A percentile compares a stretch with the other conserved stretches of the same genome.
Conservation (phyloP, 2,113 vertebrate genomes). For the Cyprinodon variegatus region DNA sequence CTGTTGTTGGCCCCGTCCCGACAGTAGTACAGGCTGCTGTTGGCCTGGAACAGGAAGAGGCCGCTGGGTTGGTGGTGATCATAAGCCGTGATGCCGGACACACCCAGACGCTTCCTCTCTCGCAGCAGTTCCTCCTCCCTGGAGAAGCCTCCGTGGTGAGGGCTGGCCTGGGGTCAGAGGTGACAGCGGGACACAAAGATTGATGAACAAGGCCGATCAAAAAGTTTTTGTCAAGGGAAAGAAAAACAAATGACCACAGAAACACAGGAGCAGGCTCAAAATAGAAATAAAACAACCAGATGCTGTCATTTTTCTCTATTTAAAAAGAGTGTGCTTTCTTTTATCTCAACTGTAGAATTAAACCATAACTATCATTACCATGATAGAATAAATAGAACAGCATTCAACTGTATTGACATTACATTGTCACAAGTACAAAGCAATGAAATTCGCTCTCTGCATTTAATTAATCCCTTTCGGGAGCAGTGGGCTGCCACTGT, state of each 20-base stretch:
- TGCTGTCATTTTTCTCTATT: too few species aligned
- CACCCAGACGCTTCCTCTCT: conserved; percentile 91
- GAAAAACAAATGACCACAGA: conserved; percentile 13
- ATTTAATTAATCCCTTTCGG: too few species aligned
- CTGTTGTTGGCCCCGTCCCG: conserved; percentile 87
- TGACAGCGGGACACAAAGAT: conserved; percentile 25
- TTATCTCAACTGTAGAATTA: too few species aligned
- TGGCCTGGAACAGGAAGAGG: conserved; percentile 96
- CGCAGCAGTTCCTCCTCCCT: conserved; percentile 93
- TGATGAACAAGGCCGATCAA: conserved; percentile 24
- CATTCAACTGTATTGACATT: too few species aligned
- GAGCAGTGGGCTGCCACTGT: too few species aligned
- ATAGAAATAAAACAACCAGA: not conserved
- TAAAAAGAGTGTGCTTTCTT: too few species aligned
- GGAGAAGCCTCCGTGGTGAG: conserved; percentile 90
- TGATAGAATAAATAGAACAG: too few species aligned
- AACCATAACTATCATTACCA: too few species aligned
- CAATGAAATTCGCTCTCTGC: too few species aligned
- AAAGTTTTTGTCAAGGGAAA: conserved; percentile 19
- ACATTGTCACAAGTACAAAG: too few species aligned
- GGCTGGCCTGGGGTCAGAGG: conserved; percentile 84
- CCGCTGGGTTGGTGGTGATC: conserved; percentile 92
- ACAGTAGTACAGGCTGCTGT: conserved; percentile 94
- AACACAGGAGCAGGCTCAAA: not conserved
- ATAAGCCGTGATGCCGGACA: conserved; percentile 94